Evolutionary conservation across 2,113 vertebrate species (phyloP), one percentile per base, ranked within the genome.

Genomic region (Catharus bicknelli): DNA sequence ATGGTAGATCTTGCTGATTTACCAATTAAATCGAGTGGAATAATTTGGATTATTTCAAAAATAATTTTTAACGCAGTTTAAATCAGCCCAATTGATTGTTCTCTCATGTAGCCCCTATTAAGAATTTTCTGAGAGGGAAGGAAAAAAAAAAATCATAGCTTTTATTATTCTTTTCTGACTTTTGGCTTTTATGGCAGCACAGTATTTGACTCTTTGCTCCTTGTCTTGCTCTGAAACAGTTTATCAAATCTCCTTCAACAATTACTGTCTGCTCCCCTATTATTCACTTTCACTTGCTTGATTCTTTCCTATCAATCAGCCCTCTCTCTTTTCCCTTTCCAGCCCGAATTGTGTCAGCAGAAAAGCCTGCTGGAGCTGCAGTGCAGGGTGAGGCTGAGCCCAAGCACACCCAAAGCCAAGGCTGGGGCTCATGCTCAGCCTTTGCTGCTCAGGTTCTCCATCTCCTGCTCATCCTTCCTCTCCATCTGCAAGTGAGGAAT

Each of bases 181-280:
- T 92, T 86, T 79, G 83, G 67, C 64, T 86, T 96, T 96, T 38
- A 34, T 95, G 68, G 90, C 77, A 95, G 93, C 68, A 63, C 68
- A 95, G 93, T 83, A 83, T 93, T 96, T 95, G 94, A 90, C 90
- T 92, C 51, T 38, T 73, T 74, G 83, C 62, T 94, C 77, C 93
- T 88, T 94, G 62, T 55, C 82, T 88, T 78, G 83, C 53, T 93
- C 85, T 92, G 82, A 70, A 97, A 62, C 55, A 88, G 78, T 95
- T 96, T 96, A 75, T 97, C 94, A 96, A 93, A 97, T 93, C 91
- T 74, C 62, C 92, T 67, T 83, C 92, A 86, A 95, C 93, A 96
- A 95, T 95, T 90, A 92, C 88, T 96, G 67, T 93, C 94, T 69
- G 68, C 55, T 95, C 70, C 77, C 94, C 75, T 97, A 93, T 95